A percentile compares a stretch with the other conserved stretches of the same genome.
phyloP scores from a whole-genome alignment of 2,888 invertebrate genomes.

The Hypercompe scribonia region DNA sequence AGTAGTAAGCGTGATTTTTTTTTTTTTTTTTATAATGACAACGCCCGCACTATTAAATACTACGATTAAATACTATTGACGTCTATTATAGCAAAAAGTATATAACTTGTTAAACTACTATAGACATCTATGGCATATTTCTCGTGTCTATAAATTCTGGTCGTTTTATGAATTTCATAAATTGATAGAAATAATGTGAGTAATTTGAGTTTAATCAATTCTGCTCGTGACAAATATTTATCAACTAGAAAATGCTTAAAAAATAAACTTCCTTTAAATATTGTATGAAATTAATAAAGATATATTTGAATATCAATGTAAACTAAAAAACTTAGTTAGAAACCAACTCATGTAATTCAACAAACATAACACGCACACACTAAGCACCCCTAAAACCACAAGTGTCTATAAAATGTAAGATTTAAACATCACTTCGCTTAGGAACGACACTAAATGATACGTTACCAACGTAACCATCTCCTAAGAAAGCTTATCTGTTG shows the following conservation, averaged over 20 bases:
- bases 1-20: too few relatives aligned
- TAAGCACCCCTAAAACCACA: slow-evolving; percentile 23
- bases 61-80: too few relatives aligned
- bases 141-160: too few relatives aligned
- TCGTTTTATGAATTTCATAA: too few relatives aligned
- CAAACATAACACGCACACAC: slow-evolving; percentile 11
- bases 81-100: too few relatives aligned
- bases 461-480: slow-evolving; percentile 5
- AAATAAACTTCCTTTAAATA: too few relatives aligned
- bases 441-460: slow-evolving; percentile 19
- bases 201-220: background rate
- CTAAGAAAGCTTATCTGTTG: slow-evolving; percentile 5
- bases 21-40: too few relatives aligned
- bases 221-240: background rate
- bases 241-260: too few relatives aligned
- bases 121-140: too few relatives aligned
- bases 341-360: slow-evolving; percentile 16
- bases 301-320: background rate
- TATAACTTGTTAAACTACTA: too few relatives aligned
- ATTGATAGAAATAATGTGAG: background rate
- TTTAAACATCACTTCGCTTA: slow-evolving; percentile 23
- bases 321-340: slow-evolving; percentile 4
- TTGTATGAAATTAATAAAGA: background rate
- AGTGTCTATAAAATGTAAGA: slow-evolving; percentile 24
- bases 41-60: too few relatives aligned